A percentile compares a stretch with the other conserved stretches of the same genome.
Conservation (phyloP, 64 coral and sea anemone species). For the Dendronephthya gigantea region DNA sequence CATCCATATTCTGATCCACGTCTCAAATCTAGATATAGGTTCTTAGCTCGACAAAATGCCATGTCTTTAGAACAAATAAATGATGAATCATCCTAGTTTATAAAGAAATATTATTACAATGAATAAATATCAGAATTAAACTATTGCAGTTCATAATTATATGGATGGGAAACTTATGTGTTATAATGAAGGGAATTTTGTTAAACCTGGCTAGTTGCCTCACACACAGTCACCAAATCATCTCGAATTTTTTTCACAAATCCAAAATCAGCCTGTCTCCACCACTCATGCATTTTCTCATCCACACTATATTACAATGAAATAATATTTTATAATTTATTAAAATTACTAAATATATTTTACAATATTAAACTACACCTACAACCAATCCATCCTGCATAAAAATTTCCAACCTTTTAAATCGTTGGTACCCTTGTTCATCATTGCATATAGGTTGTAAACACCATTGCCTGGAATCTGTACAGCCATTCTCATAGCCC, state of each 20-base stretch:
- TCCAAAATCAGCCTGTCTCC: conserved; percentile 14
- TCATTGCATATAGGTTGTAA: not conserved
- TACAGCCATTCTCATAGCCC: not conserved
- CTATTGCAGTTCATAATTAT: too few species aligned
- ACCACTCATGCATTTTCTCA: not conserved
- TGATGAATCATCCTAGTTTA: conserved; percentile 32
- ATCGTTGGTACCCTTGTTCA: not conserved
- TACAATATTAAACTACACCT: not conserved
- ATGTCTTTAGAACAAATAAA: conserved; percentile 66
- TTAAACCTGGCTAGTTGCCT: not conserved
- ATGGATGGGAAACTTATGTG: too few species aligned
- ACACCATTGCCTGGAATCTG: not conserved
- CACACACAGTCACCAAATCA: not conserved
- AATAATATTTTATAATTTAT: not conserved
- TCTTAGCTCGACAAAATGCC: conserved; percentile 68
- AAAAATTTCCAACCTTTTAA: not conserved
- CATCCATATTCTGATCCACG: not conserved
- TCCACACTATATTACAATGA: not conserved
- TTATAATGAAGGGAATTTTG: too few species aligned
- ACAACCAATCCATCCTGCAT: not conserved
- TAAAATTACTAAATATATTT: not conserved
- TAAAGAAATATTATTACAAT: not conserved
- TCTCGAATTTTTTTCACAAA: not conserved
- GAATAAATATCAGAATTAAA: not conserved
- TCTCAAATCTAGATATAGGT: conserved; percentile 74